Percentiles rank a stretch among this genome's conserved stretches.
phyloP scores from a whole-genome alignment of 2,888 invertebrate species.

The Limnephilus rhombicus region DNA sequence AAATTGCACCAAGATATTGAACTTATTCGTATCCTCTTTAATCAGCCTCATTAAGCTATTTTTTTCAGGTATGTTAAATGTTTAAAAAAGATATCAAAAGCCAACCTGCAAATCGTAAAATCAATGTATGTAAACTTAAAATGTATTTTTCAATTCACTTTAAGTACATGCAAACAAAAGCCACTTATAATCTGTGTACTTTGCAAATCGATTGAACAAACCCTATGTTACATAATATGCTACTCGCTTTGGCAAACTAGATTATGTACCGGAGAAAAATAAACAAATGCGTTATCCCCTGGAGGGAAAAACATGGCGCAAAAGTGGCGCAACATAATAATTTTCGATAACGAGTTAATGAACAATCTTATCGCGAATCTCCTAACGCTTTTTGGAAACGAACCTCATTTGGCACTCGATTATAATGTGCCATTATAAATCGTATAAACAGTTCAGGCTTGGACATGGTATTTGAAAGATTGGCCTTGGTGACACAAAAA shows the following conservation, averaged over 20 bases:
- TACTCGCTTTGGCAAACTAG: slow-evolving; percentile 10
- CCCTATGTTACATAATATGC: not conserved
- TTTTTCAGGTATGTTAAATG: too few species aligned
- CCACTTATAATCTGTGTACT: not conserved
- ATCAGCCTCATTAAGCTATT: too few species aligned
- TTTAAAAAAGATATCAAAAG: too few species aligned
- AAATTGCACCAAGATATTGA: too few species aligned
- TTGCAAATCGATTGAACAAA: slow-evolving; percentile 2
- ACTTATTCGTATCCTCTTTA: too few species aligned
- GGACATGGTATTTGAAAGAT: not conserved
- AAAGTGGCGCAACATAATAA: slow-evolving; percentile 52
- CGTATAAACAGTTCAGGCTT: not conserved
- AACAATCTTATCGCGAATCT: slow-evolving; percentile 58
- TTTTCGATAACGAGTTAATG: slow-evolving; percentile 56
- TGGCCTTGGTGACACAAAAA: not conserved
- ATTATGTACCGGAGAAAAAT: slow-evolving; percentile 6
- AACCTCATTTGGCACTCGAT: slow-evolving; percentile 51
- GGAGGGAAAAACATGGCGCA: not conserved
- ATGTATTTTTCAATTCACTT: not conserved
- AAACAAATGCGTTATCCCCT: slow-evolving; percentile 23
- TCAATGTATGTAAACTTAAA: not conserved
- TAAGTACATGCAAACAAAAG: not conserved
- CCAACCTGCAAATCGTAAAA: too few species aligned
- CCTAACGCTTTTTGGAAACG: slow-evolving; percentile 52
- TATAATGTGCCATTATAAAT: slow-evolving; percentile 5